Conservation (phyloP, 2,888 invertebrate genomes). For the Dryobotodes eremita region DNA sequence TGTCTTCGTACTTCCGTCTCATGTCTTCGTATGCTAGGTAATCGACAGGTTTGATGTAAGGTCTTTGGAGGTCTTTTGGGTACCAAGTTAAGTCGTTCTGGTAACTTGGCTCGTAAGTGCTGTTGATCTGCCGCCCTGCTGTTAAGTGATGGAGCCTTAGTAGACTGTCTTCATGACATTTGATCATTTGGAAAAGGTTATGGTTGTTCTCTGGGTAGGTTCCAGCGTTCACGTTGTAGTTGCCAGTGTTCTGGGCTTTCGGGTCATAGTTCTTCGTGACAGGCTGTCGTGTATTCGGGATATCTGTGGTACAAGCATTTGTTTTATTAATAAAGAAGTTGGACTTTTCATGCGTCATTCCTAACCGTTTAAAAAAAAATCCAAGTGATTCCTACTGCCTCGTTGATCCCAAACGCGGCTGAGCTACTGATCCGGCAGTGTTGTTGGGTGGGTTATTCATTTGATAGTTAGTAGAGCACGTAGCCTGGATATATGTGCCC, state of each 20-base stretch:
- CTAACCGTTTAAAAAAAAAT: neutral
- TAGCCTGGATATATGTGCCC: no score
- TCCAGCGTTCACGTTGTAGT: conserved; percentile 75
- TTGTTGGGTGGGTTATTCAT: no score
- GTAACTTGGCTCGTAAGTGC: conserved; percentile 80
- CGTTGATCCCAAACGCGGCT: no score
- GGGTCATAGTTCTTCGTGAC: conserved; percentile 77
- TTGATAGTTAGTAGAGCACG: no score
- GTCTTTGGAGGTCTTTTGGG: conserved; percentile 86
- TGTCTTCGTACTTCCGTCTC: conserved; percentile 84
- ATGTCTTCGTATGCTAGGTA: conserved; percentile 86
- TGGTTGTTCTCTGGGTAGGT: conserved; percentile 83
- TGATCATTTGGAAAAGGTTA: conserved; percentile 88
- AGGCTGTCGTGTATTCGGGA: conserved; percentile 68
- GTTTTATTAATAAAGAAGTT: neutral
- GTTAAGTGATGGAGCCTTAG: conserved; percentile 86
- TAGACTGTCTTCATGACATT: conserved; percentile 88
- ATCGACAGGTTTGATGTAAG: conserved; percentile 85
- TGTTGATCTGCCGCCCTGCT: conserved; percentile 84
- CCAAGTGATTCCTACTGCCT: neutral
- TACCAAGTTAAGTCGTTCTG: conserved; percentile 87
- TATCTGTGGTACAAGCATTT: conserved; percentile 69
- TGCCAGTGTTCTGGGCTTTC: conserved; percentile 74
- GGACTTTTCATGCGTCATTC: no score
- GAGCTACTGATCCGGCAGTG: no score